Evolutionary conservation across 2,797 vertebrate genomes (phyloP), one percentile per base, ranked within the genome.

Genomic region (Podargus strigoides): DNA sequence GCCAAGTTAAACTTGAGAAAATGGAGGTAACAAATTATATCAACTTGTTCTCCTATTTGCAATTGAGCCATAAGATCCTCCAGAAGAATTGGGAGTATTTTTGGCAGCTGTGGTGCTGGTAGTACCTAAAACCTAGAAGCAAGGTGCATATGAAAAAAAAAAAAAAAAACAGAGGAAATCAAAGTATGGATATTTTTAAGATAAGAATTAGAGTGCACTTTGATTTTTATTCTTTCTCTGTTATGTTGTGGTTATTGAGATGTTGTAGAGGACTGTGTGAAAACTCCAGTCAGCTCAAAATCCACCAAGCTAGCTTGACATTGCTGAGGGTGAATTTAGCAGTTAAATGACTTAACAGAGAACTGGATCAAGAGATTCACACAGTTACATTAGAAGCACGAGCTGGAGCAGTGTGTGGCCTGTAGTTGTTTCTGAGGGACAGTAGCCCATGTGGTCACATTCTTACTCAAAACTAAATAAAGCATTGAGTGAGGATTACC

Each of bases 31-130:
- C 39, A 60, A 52, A n/a, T 32, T 2, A 5, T 86, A 53, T 6
- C 15, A 55, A 2, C 13, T 55, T 0, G 0, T 56, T 74, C 11
- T 78, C 1, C 0, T n/a, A 59, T 72, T 85, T 79, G 20, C 26
- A 47, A 4, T 30, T 44, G 73, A 86, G 15, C 26, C 32, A 4
- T 63, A 56, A 59, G 23, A 52, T 9, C 55, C 30, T 72, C 15
- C 12, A 32, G 50, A 42, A 63, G 39, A 59, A 47, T 0, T 2
- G 1, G n/a, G 18, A 73, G 4, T 42, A 7, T 46, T 77, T 84
- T 80, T 77, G 66, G 41, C 30, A 84, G 37, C 55, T 55, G n/a
- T 83, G 27, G 44, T 46, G n/a, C 16, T 41, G 50, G 24, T 77
- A 26, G 15, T 42, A 37, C 10, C 19, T 67, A 46, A 64, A 69